Evolutionary conservation across 2,888 invertebrate species (phyloP), one percentile per base, ranked within the genome.

Genomic region (Rhopalosiphum nymphaeae): DNA sequence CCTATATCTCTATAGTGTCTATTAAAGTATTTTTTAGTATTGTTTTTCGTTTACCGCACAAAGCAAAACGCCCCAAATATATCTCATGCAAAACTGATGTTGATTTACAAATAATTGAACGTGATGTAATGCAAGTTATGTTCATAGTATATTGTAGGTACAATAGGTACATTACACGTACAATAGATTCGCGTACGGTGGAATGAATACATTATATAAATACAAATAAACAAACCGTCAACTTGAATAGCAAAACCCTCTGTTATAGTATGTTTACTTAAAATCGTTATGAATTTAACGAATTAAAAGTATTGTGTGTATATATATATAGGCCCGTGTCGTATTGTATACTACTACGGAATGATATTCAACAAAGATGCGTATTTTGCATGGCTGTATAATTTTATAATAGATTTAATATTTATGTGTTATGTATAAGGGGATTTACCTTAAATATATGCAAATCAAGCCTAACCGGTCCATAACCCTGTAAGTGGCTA

Each of bases 341-440:
- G 85, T 42, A 25, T 85, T 85, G 26, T 85, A 46, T 46, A 44
- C 2, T 44, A 44, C 0, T 10, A 78, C 36, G 67, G 67, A 2
- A 67, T 78, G 78, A 21, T 36, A 36, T 36, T 36, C n/a, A 9
- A 78, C 78, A 36, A 78, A 36, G 21, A 36, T 36, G 78, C 36
- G 78, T 78, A 36, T 78, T 78, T 44, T 89, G 44, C 36, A 53
- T 21, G 90, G 44, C 61, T n/a, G 46, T 90, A 78, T 36, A 46
- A 90, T 90, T 90, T 21, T 61, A 89, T 61, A 89, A 89, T 90
- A 89, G 26, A 89, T 89, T 10, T 67, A 46, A 90, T 67, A 61
- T n/a, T 90, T 46, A 78, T 78, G 46, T 21, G 90, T 90, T 90
- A 61, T 46, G 61, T 67, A 46, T 36, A 36, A 36, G 67, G 90